Conservation (phyloP, 2,797 vertebrate genomes). For the Leucoraja ocellata region DNA sequence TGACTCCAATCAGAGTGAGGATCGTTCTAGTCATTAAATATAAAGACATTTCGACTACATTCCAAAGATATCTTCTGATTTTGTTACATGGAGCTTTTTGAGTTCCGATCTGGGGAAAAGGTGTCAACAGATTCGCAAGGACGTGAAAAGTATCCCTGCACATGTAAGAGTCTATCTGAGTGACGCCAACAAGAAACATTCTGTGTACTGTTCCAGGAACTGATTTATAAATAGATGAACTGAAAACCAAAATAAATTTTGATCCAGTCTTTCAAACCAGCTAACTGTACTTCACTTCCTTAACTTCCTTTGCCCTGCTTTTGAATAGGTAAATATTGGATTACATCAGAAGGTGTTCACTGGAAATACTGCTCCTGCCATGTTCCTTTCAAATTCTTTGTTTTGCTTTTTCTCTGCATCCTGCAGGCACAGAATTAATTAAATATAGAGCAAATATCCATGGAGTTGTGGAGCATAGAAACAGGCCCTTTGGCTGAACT, state of each 20-base stretch:
- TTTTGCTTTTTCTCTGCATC: neutral
- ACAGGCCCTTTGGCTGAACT: too few species aligned
- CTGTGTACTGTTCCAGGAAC: neutral
- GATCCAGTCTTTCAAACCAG: neutral
- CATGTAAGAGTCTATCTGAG: neutral
- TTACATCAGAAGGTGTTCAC: neutral
- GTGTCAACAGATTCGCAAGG: neutral
- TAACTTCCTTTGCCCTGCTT: neutral
- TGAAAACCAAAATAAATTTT: neutral
- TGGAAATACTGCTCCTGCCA: neutral
- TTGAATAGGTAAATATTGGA: neutral
- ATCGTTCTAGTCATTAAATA: neutral
- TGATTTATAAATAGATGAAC: constrained; percentile 14
- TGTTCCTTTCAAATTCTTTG: neutral
- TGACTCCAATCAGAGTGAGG: neutral
- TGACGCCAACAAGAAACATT: neutral
- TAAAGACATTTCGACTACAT: neutral
- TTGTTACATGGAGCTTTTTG: neutral
- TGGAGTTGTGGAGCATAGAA: too few species aligned
- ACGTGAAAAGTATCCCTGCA: neutral
- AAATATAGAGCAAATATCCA: too few species aligned
- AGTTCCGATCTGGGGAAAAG: neutral
- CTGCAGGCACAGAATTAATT: too few species aligned
- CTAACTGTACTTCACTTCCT: neutral
- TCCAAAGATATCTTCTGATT: neutral